These are phyloP conservation scores for Heliconius cydno DNA, from an alignment of 2,888 invertebrate genomes.

Conservation along the genomic window DNA sequence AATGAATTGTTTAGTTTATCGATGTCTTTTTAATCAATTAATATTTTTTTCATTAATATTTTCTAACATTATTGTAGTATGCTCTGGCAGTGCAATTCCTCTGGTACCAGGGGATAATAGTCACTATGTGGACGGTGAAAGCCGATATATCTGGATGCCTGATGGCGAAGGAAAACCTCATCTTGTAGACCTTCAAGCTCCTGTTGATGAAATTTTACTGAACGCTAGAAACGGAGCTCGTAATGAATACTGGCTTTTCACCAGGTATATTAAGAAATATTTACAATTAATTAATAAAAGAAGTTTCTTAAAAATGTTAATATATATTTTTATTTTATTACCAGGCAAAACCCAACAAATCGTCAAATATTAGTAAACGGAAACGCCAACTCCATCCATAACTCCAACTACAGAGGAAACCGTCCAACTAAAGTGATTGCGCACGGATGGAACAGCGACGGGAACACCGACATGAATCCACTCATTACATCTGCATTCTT, in stretches of 20 bases:
- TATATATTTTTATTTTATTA: conserved; percentile 23
- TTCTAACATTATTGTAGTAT: conserved; percentile 34
- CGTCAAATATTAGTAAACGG: conserved; percentile 55
- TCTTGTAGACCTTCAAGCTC: conserved; percentile 54
- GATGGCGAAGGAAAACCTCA: conserved; percentile 52
- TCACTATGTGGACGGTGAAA: conserved; percentile 54
- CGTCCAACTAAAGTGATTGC: conserved; percentile 51
- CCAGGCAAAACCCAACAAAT: conserved; percentile 55
- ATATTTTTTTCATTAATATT: too few relatives aligned
- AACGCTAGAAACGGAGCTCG: conserved; percentile 50
- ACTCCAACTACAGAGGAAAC: conserved; percentile 56
- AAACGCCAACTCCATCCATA: conserved; percentile 54
- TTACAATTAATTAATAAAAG: too few relatives aligned
- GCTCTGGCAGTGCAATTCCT: conserved; percentile 37
- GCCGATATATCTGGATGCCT: conserved; percentile 56
- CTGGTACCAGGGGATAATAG: conserved; percentile 52
- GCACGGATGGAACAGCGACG: conserved; percentile 58
- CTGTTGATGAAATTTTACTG: conserved; percentile 38
- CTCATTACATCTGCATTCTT: conserved; percentile 58
- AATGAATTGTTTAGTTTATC: too few relatives aligned
- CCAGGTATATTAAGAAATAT: conserved; percentile 46
- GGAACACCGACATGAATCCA: conserved; percentile 52
- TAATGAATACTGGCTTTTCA: conserved; percentile 55
- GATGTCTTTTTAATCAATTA: not conserved
- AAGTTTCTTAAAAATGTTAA: too few relatives aligned